phyloP scores from a whole-genome alignment of 2,113 vertebrate species.

The Craseonycteris thonglongyai region DNA sequence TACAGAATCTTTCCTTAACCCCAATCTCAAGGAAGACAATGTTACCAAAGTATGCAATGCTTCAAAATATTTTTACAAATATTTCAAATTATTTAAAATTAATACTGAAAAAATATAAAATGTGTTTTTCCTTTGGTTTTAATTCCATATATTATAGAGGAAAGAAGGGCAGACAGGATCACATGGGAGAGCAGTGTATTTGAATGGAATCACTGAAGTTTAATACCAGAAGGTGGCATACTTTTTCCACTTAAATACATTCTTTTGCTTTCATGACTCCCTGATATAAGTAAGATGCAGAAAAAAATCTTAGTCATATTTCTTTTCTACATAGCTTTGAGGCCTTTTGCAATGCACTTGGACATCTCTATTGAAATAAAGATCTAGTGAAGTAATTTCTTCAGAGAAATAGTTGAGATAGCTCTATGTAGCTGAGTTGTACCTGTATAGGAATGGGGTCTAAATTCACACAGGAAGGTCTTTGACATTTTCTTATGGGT shows the following conservation, averaged over 20 bases:
- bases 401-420: neutral
- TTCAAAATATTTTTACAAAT: neutral
- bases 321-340: neutral
- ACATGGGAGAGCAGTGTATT: neutral
- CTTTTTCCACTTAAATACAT: neutral
- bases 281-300: neutral
- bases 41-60: neutral
- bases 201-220: neutral
- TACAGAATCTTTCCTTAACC: neutral
- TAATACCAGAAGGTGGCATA: slow-evolving; percentile 39
- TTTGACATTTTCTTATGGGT: neutral
- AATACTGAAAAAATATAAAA: neutral
- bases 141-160: neutral
- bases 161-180: neutral
- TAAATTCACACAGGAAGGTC: neutral
- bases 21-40: neutral
- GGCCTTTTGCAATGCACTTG: neutral
- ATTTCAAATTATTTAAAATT: neutral
- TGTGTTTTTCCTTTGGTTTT: neutral
- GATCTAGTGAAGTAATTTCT: neutral
- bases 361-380: neutral
- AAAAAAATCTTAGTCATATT: neutral
- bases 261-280: neutral
- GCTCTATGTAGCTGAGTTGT: neutral
- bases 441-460: neutral